phyloP scores from a whole-genome alignment of 2,797 vertebrate species.

The Scyliorhinus canicula region DNA sequence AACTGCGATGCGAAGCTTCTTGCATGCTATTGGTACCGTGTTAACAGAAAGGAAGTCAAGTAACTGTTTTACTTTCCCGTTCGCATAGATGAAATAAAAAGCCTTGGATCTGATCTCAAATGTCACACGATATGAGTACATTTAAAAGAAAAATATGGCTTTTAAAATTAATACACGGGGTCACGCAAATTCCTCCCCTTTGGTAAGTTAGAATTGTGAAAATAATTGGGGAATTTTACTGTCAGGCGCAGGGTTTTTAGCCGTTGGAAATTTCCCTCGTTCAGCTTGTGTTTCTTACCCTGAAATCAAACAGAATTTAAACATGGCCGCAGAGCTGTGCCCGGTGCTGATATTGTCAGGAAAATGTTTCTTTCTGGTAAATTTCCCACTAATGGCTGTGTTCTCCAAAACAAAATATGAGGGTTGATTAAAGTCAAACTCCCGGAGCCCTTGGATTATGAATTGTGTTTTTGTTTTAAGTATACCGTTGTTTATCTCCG shows the following conservation, averaged over 20 bases:
- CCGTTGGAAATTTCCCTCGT: background rate
- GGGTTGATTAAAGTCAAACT: background rate
- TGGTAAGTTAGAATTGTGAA: background rate
- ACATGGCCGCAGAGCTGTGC: background rate
- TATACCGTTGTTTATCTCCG: background rate
- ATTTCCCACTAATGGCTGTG: background rate
- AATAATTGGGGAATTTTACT: background rate
- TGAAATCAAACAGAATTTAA: background rate
- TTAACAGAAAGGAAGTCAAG: slow-evolving; percentile 41
- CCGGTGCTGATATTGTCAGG: background rate
- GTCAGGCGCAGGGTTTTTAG: background rate
- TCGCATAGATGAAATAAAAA: background rate
- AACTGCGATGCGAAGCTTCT: background rate
- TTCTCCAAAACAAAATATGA: background rate
- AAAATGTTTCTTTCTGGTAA: background rate
- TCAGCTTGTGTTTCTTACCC: background rate
- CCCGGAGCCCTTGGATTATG: background rate
- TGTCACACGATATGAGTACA: background rate
- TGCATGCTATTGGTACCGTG: background rate
- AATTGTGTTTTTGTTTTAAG: background rate
- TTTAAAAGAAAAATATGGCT: too few relatives aligned
- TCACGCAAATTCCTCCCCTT: background rate
- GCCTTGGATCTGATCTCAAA: background rate
- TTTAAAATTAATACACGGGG: background rate
- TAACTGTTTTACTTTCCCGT: slow-evolving; percentile 5